Base-by-base conservation (phyloP, 2,888 invertebrate genomes). In the Hypena proboscidalis region DNA sequence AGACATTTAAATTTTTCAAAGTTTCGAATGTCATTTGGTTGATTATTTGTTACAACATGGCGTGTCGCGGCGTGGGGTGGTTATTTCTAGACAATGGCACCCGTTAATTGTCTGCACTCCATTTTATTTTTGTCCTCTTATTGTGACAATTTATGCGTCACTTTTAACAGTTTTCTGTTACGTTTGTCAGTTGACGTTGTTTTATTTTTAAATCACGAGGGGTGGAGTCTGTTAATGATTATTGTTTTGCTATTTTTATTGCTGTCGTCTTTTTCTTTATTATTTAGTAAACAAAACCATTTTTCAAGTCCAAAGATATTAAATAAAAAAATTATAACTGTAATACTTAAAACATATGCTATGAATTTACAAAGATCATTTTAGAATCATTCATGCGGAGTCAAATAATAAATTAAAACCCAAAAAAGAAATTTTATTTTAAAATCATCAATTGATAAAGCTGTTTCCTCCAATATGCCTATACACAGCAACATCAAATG, bases 21-120 rank as follows among this genome's bases (percentile, higher is more conserved):
- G 21, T 27, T 23, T 44, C 17, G 45, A 56, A 32, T 65, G 61
- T 56, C 61, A 57, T 39, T 65, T 39, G n/a, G 49, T 53, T 64
- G 51, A 61, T 60, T 55, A 61, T 61, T 51, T 64, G 48, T 61
- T 65, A 53, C 66, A 50, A 56, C 60, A 53, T 50, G 43, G 57
- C 61, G 36, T 58, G 65, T 33, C 66, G 34, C 44, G 51, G 61
- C 58, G 58, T 54, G 64, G 58, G 65, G 68, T 55, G 61, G 65
- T 53, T 68, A 73, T 70, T 73, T 70, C 48, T 55, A 69, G 70
- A 79, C 74, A 77, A 77, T 73, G 63, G 60, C 47, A 58, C 51
- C 55, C 62, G 70, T 73, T 77, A 77, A 80, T 78, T 77, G 78
- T 75, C 63, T 64, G 54, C 67, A 68, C 62, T 66, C 47, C 53